Percentiles rank a stretch among this genome's conserved stretches.
phyloP scores from a whole-genome alignment of 64 coral and sea anemone species.

The Trachythela sp. region DNA sequence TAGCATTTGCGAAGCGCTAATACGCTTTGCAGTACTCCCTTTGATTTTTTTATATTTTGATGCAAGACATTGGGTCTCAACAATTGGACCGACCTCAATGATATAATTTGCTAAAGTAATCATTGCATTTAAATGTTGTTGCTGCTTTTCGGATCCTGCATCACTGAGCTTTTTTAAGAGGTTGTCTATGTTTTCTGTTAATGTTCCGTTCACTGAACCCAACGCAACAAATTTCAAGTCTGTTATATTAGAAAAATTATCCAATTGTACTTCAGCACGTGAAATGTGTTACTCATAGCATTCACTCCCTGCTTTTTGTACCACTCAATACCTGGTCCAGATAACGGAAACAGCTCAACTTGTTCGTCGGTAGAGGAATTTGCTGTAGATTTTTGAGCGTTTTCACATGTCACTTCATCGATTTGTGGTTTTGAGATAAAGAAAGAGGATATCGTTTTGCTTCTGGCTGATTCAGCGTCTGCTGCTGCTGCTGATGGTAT shows the following conservation, averaged over 20 bases:
- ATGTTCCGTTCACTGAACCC: neutral
- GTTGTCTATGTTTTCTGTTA: slow-evolving; percentile 14
- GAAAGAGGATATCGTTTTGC: too few species aligned
- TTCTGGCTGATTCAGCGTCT: too few species aligned
- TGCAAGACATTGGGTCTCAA: slow-evolving; percentile 44
- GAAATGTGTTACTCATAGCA: neutral
- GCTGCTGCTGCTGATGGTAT: too few species aligned
- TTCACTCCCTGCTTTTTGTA: slow-evolving; percentile 35
- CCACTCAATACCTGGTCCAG: slow-evolving; percentile 42
- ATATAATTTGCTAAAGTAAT: slow-evolving; percentile 43
- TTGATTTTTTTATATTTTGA: slow-evolving; percentile 44
- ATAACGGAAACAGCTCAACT: slow-evolving; percentile 19
- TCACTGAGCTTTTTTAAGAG: slow-evolving; percentile 25
- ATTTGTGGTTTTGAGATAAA: too few species aligned
- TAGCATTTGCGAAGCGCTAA: neutral
- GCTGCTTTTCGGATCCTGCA: slow-evolving; percentile 25
- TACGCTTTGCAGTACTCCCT: neutral
- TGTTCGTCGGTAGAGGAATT: neutral
- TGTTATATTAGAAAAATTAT: neutral
- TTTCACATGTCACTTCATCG: neutral
- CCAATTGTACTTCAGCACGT: neutral
- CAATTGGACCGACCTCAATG: slow-evolving; percentile 46
- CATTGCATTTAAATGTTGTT: slow-evolving; percentile 40
- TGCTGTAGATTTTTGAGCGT: neutral
- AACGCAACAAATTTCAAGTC: neutral